Evolutionary conservation across 1,140 invertebrate genomes (phyloP).

Genomic region (Delia radicum): DNA sequence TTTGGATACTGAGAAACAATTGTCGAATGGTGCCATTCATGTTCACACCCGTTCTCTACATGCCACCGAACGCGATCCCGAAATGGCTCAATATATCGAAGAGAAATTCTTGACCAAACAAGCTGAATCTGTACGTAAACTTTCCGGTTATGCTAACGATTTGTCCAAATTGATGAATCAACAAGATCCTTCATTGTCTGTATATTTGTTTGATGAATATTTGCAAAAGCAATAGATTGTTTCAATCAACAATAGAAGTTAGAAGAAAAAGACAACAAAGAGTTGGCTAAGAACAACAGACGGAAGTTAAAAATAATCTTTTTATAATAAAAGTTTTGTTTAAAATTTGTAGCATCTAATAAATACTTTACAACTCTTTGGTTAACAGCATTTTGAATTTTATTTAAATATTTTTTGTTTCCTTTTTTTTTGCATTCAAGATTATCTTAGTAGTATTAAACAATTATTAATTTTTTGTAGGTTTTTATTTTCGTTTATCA

Average conservation of each 20-base stretch:
- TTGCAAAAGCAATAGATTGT: conserved; percentile 62
- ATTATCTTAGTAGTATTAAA: background rate
- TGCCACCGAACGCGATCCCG: conserved; percentile 63
- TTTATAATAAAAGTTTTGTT: no score
- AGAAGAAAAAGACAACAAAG: background rate
- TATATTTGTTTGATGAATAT: conserved; percentile 79
- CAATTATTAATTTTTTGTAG: background rate
- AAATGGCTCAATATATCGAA: conserved; percentile 72
- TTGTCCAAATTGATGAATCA: conserved; percentile 66
- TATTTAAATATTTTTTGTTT: background rate
- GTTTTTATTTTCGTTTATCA: background rate
- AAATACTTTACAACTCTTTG: background rate
- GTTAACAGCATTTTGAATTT: background rate
- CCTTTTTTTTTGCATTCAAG: background rate
- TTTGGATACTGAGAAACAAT: conserved; percentile 70
- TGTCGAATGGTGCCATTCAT: conserved; percentile 67
- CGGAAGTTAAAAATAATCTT: background rate
- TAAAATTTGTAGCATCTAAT: no score
- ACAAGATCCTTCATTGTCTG: conserved; percentile 63
- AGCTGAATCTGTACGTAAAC: conserved; percentile 63
- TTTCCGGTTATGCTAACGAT: conserved; percentile 73
- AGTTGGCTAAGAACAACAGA: background rate
- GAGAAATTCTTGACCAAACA: conserved; percentile 73
- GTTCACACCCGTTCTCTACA: conserved; percentile 61
- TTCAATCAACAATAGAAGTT: background rate